These are phyloP conservation scores for Atlantisia rogersi DNA, from an alignment of 2,113 vertebrate genomes.

Conservation along the genomic window DNA sequence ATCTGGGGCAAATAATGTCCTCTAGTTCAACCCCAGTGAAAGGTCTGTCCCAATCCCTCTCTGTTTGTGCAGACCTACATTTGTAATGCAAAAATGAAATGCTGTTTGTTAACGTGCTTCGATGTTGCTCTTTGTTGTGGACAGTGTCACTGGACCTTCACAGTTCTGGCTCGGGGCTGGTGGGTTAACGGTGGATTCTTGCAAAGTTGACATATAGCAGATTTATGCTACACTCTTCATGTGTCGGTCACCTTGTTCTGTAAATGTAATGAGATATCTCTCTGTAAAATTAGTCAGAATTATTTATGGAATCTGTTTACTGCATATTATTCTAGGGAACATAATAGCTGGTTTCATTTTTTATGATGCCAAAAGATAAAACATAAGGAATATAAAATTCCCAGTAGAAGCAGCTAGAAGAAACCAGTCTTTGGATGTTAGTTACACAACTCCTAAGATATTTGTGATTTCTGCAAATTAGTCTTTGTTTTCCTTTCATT, in stretches of 20 bases:
- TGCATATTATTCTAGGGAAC: background rate
- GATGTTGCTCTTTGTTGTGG: background rate
- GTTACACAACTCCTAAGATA: background rate
- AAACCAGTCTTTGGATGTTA: background rate
- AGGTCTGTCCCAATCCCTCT: background rate
- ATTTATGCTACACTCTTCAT: background rate
- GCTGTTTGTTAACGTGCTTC: background rate
- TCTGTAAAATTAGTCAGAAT: background rate
- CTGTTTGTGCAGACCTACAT: background rate
- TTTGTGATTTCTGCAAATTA: background rate
- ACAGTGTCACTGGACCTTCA: background rate
- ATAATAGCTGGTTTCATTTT: background rate
- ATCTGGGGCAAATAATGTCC: background rate
- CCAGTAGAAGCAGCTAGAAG: background rate
- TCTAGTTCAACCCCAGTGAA: background rate
- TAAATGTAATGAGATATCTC: background rate
- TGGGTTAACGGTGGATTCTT: background rate
- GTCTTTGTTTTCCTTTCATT: background rate
- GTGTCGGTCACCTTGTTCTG: background rate
- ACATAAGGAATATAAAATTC: fast-evolving
- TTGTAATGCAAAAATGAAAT: background rate
- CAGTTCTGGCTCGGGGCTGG: background rate
- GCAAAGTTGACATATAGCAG: background rate
- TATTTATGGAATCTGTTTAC: background rate
- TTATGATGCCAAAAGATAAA: background rate